phyloP scores from a whole-genome alignment of 1,140 invertebrate species.

The Diorhabda carinulata region DNA sequence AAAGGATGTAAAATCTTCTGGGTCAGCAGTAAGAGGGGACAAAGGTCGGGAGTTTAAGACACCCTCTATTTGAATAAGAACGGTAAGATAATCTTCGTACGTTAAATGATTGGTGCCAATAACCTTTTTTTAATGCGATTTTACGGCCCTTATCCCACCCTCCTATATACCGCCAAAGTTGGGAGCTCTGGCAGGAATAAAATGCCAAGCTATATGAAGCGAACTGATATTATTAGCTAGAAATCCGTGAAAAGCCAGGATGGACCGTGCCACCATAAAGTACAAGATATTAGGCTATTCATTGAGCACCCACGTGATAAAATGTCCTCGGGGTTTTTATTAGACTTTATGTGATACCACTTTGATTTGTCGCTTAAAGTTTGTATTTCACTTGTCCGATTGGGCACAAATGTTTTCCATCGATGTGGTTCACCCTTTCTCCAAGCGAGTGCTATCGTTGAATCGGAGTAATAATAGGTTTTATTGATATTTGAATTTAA shows the following conservation, averaged over 20 bases:
- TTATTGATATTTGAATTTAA: conserved; percentile 1
- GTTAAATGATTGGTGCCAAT: conserved; percentile 31
- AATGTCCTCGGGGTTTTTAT: no score
- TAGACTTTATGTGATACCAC: conserved; percentile 15
- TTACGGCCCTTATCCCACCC: conserved; percentile 29
- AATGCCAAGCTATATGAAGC: conserved; percentile 39
- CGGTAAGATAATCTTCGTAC: conserved; percentile 38
- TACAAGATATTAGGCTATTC: no score
- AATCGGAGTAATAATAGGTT: conserved; percentile 13
- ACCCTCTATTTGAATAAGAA: conserved; percentile 31
- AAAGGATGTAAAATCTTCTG: conserved; percentile 25
- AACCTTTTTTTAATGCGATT: conserved; percentile 26
- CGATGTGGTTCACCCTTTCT: conserved; percentile 25
- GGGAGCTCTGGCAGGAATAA: conserved; percentile 39
- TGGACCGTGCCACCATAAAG: no score
- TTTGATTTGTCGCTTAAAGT: conserved; percentile 3
- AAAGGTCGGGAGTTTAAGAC: conserved; percentile 31
- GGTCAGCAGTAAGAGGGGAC: conserved; percentile 19
- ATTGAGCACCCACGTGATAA: no score
- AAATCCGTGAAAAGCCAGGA: no score
- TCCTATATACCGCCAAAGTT: conserved; percentile 46
- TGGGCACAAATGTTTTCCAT: conserved; percentile 36
- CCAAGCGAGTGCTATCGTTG: conserved; percentile 25
- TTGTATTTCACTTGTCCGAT: conserved; percentile 22
- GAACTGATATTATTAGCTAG: conserved; percentile 27